Evolutionary conservation across 2,113 vertebrate genomes (phyloP).

Genomic region (Lepisosteus osseus): DNA sequence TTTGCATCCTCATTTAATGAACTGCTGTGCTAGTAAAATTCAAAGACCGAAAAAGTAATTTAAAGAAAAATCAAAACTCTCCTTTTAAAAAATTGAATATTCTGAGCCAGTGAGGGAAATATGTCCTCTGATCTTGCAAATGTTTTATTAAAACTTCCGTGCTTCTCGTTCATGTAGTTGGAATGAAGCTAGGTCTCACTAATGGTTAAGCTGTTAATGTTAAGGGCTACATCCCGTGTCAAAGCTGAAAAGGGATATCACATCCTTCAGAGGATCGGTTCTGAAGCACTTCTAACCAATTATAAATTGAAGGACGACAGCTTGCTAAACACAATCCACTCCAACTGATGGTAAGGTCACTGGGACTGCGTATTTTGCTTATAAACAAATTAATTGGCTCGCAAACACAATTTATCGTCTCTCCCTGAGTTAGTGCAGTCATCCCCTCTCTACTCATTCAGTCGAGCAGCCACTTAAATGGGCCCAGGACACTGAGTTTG

Average conservation of each 20-base stretch:
- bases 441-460: slow-evolving; percentile 6
- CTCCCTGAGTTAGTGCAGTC: background rate
- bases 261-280: slow-evolving; percentile 4
- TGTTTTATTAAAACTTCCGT: background rate
- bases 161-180: background rate
- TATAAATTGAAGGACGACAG: slow-evolving; percentile 53
- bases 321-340: slow-evolving; percentile 51
- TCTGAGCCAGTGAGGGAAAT: too few species aligned
- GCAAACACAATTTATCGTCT: slow-evolving; percentile 33
- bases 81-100: too few species aligned
- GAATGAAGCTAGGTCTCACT: too few species aligned
- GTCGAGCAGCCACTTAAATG: background rate
- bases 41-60: too few species aligned
- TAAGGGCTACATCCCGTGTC: too few species aligned
- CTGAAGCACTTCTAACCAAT: slow-evolving; percentile 35
- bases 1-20: too few species aligned
- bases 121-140: too few species aligned
- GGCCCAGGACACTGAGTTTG: slow-evolving; percentile 5
- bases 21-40: too few species aligned
- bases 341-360: slow-evolving; percentile 46
- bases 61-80: too few species aligned
- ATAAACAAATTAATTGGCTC: slow-evolving; percentile 59
- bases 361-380: slow-evolving; percentile 38
- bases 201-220: too few species aligned
- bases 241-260: too few species aligned